A percentile compares a stretch with the other conserved stretches of the same genome.
These are phyloP conservation scores for Dendrolimus punctatus DNA, from an alignment of 1,140 invertebrate species.

Conservation along the genomic window DNA sequence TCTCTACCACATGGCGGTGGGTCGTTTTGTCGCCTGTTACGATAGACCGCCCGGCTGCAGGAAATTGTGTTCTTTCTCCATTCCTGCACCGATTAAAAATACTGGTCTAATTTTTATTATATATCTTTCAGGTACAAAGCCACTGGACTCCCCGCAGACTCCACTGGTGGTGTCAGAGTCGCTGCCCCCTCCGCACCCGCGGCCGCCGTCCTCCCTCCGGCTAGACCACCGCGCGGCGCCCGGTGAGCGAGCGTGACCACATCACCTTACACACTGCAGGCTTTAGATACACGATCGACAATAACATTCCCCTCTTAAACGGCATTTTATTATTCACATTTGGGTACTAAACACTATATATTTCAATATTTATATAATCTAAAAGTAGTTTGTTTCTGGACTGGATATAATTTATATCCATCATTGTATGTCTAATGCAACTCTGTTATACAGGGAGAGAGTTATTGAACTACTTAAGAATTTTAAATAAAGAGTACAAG, in stretches of 20 bases:
- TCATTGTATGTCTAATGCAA: no score
- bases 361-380: neutral
- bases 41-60: no score
- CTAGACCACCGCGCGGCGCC: slow-evolving; percentile 74
- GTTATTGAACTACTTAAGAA: no score
- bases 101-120: neutral
- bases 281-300: slow-evolving; percentile 30
- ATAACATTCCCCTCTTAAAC: slow-evolving; percentile 43
- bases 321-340: slow-evolving; percentile 4
- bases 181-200: slow-evolving; percentile 64
- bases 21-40: no score
- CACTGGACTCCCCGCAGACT: slow-evolving; percentile 87
- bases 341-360: no score
- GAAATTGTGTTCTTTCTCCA: no score
- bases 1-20: no score
- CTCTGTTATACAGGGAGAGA: no score
- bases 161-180: slow-evolving; percentile 75
- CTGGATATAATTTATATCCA: no score
- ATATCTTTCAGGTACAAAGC: slow-evolving; percentile 76
- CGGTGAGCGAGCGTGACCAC: slow-evolving; percentile 76
- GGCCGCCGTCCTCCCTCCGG: slow-evolving; percentile 70
- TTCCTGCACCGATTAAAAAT: no score
- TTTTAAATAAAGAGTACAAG: no score
- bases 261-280: slow-evolving; percentile 49
- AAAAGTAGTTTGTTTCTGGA: neutral